These are phyloP conservation scores for Apis cerana DNA, from an alignment of 1,140 invertebrate species.

Conservation along the genomic window DNA sequence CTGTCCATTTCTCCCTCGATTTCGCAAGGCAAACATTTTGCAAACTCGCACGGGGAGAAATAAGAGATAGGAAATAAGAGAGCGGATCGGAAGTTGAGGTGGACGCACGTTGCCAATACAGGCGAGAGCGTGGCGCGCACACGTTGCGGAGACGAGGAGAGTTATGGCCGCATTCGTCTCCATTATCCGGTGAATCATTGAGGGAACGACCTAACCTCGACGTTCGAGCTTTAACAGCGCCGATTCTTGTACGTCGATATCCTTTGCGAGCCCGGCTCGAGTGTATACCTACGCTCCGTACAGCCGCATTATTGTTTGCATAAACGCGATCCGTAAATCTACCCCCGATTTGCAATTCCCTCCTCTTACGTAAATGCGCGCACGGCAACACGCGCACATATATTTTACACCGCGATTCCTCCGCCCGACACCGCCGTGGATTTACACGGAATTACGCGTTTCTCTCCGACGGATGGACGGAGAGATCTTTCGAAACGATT, in stretches of 20 bases:
- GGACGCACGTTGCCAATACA: conserved; percentile 19
- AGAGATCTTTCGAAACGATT: too few relatives aligned
- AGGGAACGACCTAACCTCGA: conserved; percentile 62
- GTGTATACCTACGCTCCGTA: conserved; percentile 38
- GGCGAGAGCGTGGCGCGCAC: background rate
- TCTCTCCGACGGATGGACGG: too few relatives aligned
- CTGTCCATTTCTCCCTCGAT: too few relatives aligned
- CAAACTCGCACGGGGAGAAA: background rate
- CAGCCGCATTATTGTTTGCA: conserved; percentile 73
- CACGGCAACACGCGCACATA: conserved; percentile 47
- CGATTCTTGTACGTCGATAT: conserved; percentile 62
- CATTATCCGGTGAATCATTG: conserved; percentile 76
- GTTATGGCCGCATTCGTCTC: conserved; percentile 77
- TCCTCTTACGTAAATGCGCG: conserved; percentile 54
- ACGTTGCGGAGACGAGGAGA: conserved; percentile 63
- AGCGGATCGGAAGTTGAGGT: background rate
- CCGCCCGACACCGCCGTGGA: conserved; percentile 33
- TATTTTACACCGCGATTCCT: conserved; percentile 57
- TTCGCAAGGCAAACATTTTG: too few relatives aligned
- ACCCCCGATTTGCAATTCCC: conserved; percentile 59
- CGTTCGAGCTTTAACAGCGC: conserved; percentile 57
- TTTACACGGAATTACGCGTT: conserved; percentile 6
- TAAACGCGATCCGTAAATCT: conserved; percentile 76
- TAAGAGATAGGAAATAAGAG: background rate
- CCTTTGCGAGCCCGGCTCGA: conserved; percentile 45